These are phyloP conservation scores for Dissostichus mawsoni DNA, from an alignment of 2,113 vertebrate genomes.

Conservation along the genomic window DNA sequence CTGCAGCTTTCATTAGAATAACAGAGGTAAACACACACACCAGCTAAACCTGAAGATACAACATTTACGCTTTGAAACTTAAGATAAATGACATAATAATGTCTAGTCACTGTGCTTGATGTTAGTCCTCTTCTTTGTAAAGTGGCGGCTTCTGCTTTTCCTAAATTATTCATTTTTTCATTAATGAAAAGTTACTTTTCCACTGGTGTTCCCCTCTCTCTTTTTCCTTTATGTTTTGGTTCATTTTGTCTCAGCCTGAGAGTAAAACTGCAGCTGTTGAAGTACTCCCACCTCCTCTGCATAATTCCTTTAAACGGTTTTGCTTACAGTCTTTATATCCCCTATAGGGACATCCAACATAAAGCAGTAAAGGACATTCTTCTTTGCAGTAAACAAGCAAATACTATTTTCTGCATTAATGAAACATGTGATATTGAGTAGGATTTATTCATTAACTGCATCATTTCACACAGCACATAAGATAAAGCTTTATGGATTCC, in stretches of 20 bases:
- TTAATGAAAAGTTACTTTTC: no score
- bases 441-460: neutral
- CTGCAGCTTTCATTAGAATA: constrained; percentile 90
- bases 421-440: neutral
- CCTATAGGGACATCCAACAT: neutral
- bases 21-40: constrained; percentile 88
- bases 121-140: neutral
- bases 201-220: neutral
- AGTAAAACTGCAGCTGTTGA: neutral
- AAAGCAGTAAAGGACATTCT: neutral
- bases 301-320: neutral
- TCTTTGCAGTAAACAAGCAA: neutral
- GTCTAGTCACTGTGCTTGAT: neutral
- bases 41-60: neutral
- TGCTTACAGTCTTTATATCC: neutral
- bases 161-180: neutral
- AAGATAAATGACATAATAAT: neutral
- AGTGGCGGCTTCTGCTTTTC: neutral
- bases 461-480: neutral
- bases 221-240: neutral
- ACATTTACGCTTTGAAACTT: neutral
- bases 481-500: no score
- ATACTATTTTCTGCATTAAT: neutral
- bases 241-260: neutral
- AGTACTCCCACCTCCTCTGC: neutral